Evolutionary conservation across 2,113 vertebrate genomes (phyloP), one percentile per base, ranked within the genome.

Genomic region (Ia io): DNA sequence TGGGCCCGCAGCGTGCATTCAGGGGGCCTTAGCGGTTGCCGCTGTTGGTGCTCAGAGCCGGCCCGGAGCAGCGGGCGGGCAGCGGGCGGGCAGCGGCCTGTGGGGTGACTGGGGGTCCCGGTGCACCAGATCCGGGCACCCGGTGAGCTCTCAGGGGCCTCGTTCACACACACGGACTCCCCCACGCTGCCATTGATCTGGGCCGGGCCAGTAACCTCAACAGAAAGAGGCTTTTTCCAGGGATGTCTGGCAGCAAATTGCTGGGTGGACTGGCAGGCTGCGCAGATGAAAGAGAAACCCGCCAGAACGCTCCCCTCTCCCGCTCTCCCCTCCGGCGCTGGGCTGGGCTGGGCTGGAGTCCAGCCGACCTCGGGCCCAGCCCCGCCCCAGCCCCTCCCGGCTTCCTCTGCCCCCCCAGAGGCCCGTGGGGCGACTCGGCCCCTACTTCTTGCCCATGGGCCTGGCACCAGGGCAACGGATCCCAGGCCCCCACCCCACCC

Each of bases 191-290:
- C 35, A n/a, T 96, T 95, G 96, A 96, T 98, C 96, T 95, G 91
- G 97, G 95, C 97, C 93, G 93, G 97, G 95, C 97, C 97, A 98
- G 98, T 99, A 98, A 98, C 97, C 91, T 98, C 97, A 97, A 91
- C 98, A 98, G 98, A 98, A 98, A 97, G 97, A 90, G 95, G 88
- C 92, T 94, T 97, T 97, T 97, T 96, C 95, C 96, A 96, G 86
- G 88, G 51, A 95, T 91, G 97, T 97, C 98, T 98, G 98, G 98
- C 94, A 93, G 97, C 98, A 99, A 99, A 99, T 99, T 98, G 98
- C 98, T 97, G 97, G 98, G 98, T 99, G 97, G 97, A 97, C 98
- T 97, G 97, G 97, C 95, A 73, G 97, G 97, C 98, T 74, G 77
- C 92, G 77, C 89, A 98, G 98, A 99, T 99, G 98, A 99, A 99